Evolutionary conservation across 2,113 vertebrate species (phyloP).

Genomic region (Cyanoliseus patagonus): DNA sequence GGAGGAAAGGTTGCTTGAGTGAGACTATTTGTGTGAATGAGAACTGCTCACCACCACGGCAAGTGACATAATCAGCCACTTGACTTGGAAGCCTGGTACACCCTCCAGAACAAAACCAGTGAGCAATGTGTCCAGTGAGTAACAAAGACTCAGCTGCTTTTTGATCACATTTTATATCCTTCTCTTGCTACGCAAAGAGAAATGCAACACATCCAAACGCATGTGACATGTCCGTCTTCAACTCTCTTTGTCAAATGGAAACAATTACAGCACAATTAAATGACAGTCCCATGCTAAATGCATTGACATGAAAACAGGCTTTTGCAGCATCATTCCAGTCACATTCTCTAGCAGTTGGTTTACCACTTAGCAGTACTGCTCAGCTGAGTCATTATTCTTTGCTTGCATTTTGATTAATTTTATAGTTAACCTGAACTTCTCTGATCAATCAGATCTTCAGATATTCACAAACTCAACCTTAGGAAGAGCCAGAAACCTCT

Average conservation of each 20-base stretch:
- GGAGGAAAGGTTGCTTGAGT: not conserved
- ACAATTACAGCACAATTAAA: slow-evolving; percentile 40
- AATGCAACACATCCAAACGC: not conserved
- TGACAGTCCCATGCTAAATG: slow-evolving; percentile 18
- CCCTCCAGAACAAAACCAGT: not conserved
- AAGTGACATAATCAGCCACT: not conserved
- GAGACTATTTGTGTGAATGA: not conserved
- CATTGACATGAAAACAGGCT: slow-evolving; percentile 8
- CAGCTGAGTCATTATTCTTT: not conserved
- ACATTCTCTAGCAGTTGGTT: not conserved
- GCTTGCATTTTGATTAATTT: slow-evolving; percentile 48
- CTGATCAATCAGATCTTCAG: slow-evolving; percentile 25
- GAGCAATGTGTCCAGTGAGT: not conserved
- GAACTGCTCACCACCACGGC: not conserved
- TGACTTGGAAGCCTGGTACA: not conserved
- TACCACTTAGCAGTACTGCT: not conserved
- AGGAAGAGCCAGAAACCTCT: slow-evolving; percentile 20
- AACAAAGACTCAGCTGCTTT: not conserved
- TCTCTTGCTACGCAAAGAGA: not conserved
- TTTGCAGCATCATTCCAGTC: slow-evolving; percentile 1
- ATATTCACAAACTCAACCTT: slow-evolving; percentile 30
- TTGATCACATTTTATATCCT: not conserved
- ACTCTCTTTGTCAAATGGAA: slow-evolving; percentile 20
- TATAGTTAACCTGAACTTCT: slow-evolving; percentile 38
- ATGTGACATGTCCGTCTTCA: slow-evolving; percentile 14